A percentile compares a stretch with the other conserved stretches of the same genome.
Conservation (phyloP, 2,113 vertebrate species). For the Hipposideros armiger region DNA sequence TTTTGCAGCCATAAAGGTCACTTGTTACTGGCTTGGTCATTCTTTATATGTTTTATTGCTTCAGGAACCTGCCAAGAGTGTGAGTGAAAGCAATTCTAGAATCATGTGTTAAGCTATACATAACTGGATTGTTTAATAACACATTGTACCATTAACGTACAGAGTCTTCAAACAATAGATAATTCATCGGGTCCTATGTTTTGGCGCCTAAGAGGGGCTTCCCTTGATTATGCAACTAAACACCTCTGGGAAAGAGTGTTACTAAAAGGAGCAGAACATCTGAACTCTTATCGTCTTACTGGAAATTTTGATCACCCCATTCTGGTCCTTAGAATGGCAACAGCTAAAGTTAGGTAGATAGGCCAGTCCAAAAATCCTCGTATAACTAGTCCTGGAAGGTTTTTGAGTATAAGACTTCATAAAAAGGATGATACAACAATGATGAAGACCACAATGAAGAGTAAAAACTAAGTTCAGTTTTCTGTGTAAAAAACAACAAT, state of each 20-base stretch:
- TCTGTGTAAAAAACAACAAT: background rate
- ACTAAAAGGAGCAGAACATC: background rate
- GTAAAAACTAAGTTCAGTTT: background rate
- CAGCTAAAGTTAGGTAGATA: background rate
- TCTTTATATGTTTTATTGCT: slow-evolving; percentile 28
- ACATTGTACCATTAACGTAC: background rate
- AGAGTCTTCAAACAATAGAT: background rate
- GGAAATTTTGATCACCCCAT: background rate
- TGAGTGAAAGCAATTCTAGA: slow-evolving; percentile 30
- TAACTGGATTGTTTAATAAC: background rate
- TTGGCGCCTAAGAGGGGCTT: background rate
- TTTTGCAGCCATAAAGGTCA: slow-evolving; percentile 14
- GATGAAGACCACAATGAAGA: background rate
- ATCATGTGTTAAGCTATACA: background rate
- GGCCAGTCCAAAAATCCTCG: background rate
- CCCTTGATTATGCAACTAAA: background rate
- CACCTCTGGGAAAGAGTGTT: slow-evolving; percentile 8
- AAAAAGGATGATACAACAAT: background rate
- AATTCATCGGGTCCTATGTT: background rate
- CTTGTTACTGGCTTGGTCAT: slow-evolving; percentile 33
- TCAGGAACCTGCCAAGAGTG: background rate
- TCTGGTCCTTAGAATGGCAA: background rate
- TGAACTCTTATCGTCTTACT: background rate
- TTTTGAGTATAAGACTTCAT: background rate
- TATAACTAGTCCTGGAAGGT: background rate